Percentiles rank a stretch among this genome's conserved stretches.
These are phyloP conservation scores for Stenurella melanura DNA, from an alignment of 2,888 invertebrate genomes.

Conservation along the genomic window DNA sequence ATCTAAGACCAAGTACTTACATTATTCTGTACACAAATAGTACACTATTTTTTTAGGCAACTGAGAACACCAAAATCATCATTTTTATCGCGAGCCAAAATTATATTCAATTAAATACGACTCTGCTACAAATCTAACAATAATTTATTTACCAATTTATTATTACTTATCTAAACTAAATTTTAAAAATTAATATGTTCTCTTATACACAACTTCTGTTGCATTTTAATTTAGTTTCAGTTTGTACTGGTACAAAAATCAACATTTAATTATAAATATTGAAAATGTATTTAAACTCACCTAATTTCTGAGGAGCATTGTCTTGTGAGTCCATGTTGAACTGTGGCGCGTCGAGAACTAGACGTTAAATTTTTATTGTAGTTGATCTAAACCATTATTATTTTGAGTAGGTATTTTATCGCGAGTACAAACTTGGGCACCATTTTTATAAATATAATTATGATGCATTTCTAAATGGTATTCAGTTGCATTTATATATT, in stretches of 20 bases:
- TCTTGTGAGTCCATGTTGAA: background rate
- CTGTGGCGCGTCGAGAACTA: background rate
- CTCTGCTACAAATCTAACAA: background rate
- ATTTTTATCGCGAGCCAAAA: background rate
- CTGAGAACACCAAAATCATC: too few species aligned
- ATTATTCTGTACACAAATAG: too few species aligned
- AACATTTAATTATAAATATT: background rate
- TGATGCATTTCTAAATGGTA: too few species aligned
- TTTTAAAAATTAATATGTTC: too few species aligned
- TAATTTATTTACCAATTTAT: background rate
- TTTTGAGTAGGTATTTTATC: conserved; percentile 4
- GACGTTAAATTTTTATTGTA: conserved; percentile 4
- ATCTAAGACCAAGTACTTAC: too few species aligned
- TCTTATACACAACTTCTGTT: too few species aligned
- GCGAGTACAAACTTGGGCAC: background rate
- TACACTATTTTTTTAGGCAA: too few species aligned
- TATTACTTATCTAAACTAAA: too few species aligned
- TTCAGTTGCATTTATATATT: too few species aligned
- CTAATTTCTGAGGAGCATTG: background rate
- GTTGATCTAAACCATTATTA: background rate
- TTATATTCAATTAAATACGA: background rate
- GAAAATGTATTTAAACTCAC: background rate
- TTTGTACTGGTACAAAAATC: background rate
- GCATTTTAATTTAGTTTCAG: background rate
- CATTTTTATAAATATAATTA: too few species aligned